A percentile compares a stretch with the other conserved stretches of the same genome.
These are phyloP conservation scores for Polypedilum vanderplanki DNA, from an alignment of 1,140 invertebrate species.

Conservation along the genomic window DNA sequence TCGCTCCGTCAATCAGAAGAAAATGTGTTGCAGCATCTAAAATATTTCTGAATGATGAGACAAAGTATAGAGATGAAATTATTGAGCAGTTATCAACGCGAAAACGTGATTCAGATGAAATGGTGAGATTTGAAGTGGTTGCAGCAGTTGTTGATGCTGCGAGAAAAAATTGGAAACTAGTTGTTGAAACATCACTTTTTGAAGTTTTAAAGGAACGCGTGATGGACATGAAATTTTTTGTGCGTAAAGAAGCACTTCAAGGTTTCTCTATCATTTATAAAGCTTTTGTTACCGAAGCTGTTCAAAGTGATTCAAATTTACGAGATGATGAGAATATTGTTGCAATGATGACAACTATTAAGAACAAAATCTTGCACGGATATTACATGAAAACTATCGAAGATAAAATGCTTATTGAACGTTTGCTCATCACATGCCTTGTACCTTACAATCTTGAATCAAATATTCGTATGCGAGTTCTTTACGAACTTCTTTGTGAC, in stretches of 20 bases:
- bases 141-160: not conserved
- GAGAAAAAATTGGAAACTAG: not conserved
- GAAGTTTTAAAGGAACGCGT: not conserved
- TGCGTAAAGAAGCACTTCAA: not conserved
- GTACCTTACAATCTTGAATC: not conserved
- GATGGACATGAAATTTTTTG: conserved; percentile 1
- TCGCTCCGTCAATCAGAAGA: not conserved
- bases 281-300: not conserved
- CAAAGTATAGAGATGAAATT: not conserved
- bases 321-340: not conserved
- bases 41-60: not conserved
- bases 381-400: conserved; percentile 7
- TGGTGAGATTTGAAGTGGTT: not conserved
- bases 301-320: not conserved
- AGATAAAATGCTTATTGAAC: conserved; percentile 22
- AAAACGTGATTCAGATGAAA: not conserved
- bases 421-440: not conserved
- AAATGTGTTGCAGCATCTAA: conserved; percentile 9
- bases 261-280: not conserved
- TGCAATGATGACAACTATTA: not conserved
- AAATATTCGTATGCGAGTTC: not conserved
- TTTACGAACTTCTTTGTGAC: not conserved
- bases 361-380: conserved; percentile 2
- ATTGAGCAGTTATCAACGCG: not conserved
- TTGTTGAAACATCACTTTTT: not conserved